Evolutionary conservation across 2,113 vertebrate genomes (phyloP), one percentile per base, ranked within the genome.

Genomic region (Gasterosteus nipponicus): DNA sequence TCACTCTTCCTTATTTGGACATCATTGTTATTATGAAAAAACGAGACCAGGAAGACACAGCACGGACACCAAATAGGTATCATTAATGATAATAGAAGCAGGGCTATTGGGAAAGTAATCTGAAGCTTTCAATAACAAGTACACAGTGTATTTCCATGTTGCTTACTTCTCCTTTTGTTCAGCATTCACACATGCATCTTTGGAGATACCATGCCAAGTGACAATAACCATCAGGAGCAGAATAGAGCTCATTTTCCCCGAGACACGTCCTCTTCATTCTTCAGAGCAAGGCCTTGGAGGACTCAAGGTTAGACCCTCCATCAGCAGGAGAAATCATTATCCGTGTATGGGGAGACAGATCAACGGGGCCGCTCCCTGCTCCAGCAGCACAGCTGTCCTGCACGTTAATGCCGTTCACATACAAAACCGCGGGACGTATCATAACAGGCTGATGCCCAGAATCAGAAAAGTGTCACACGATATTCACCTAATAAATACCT

Each of bases 281-380:
- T 31, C 0, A 9, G 15, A 8, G 26, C 22, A 1, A 58, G 44
- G 29, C 65, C 73, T 81, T 31, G 31, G 6, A 69, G 66, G 75
- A 78, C 73, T 85, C 87, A 90, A 92, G 89, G 87, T 91, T 84
- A 14, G 51, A 86, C 69, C 57, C 77, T 72, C 73, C 65, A 78
- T 90, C 87, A 82, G 51, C 1, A 5, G 69, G 72, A 69, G 62
- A 78, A 85, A 81, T 91, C 87, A 89, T 89, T 87, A 85, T 15
- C 0, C 22, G 69, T 11, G n/a, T 84, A 86, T 35, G 9, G 46
- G 75, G 73, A 78, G 80, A 82, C 77, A 74, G 82, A 85, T 85
- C 81, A 71, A 68, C 53, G 22, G 74, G 76, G 78, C 61, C 2
- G 57, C 12, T 68, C 29, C 59, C 77, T 70, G 44, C 75, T 85